phyloP scores from a whole-genome alignment of 2,113 vertebrate genomes.

The Hippoglossus stenolepis region DNA sequence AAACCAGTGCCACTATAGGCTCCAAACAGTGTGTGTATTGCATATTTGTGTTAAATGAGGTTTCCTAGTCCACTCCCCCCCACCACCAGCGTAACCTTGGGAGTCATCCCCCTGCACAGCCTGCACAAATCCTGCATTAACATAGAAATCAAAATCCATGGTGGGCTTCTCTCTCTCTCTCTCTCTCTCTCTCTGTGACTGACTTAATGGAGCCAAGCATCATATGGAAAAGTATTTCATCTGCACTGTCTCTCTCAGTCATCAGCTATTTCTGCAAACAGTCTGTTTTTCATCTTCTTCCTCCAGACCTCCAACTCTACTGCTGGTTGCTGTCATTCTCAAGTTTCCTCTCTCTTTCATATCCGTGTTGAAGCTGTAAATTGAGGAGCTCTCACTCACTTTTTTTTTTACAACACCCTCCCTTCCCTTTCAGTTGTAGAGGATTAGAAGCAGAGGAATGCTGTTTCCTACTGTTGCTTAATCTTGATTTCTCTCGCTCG shows the following conservation, averaged over 20 bases:
- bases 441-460: conserved; percentile 26
- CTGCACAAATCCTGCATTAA: conserved; percentile 39
- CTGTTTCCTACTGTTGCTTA: conserved; percentile 17
- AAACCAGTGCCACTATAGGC: too few relatives aligned
- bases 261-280: conserved; percentile 29
- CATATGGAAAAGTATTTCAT: background rate
- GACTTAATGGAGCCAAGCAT: conserved; percentile 30
- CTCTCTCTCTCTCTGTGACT: conserved; percentile 16
- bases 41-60: conserved; percentile 22
- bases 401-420: conserved; percentile 16
- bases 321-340: conserved; percentile 15
- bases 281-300: background rate
- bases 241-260: too few relatives aligned
- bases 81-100: background rate
- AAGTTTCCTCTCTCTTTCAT: conserved; percentile 18
- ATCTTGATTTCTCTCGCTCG: conserved; percentile 38
- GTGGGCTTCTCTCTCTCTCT: background rate
- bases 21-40: background rate
- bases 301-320: conserved; percentile 16
- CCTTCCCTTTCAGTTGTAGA: background rate
- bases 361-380: background rate
- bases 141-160: conserved; percentile 49
- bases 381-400: conserved; percentile 11
- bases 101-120: background rate
- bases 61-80: conserved; percentile 4